These are phyloP conservation scores for Pediacus dermestoides DNA, from an alignment of 2,888 invertebrate species.

Conservation along the genomic window DNA sequence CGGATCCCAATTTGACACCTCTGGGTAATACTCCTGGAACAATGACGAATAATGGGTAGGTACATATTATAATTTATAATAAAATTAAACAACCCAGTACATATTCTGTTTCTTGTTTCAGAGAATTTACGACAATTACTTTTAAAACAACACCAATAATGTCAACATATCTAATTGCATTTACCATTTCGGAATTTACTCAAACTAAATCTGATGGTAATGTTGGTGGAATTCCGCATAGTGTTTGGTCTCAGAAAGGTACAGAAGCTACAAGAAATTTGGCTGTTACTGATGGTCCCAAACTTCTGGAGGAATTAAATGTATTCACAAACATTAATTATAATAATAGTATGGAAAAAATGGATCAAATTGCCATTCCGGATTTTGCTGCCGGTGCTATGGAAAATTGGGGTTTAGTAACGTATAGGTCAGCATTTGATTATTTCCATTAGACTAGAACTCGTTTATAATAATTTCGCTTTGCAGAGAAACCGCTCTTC, in stretches of 20 bases:
- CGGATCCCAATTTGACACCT: constrained; percentile 13
- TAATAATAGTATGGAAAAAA: constrained; percentile 56
- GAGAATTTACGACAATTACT: not conserved
- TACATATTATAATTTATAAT: not conserved
- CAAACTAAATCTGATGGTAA: not conserved
- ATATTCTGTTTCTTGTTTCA: not conserved
- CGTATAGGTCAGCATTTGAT: constrained; percentile 58
- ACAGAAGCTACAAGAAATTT: constrained; percentile 6
- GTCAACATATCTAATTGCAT: constrained; percentile 86
- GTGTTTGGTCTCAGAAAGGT: constrained; percentile 16
- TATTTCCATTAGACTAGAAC: not conserved
- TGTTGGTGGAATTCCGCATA: not conserved
- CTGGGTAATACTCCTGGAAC: constrained; percentile 21
- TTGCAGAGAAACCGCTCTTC: constrained; percentile 58
- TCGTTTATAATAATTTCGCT: not conserved
- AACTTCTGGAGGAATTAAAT: constrained; percentile 11
- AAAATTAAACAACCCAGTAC: not conserved
- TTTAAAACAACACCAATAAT: constrained; percentile 55
- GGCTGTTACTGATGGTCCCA: constrained; percentile 14
- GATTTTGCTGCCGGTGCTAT: constrained; percentile 83
- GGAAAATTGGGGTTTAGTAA: constrained; percentile 90
- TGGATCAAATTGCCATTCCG: constrained; percentile 79
- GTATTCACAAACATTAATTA: constrained; percentile 14
- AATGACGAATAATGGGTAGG: not conserved
- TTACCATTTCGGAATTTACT: constrained; percentile 73